These are phyloP conservation scores for Labeo catla DNA, from an alignment of 2,113 vertebrate genomes.

Conservation along the genomic window DNA sequence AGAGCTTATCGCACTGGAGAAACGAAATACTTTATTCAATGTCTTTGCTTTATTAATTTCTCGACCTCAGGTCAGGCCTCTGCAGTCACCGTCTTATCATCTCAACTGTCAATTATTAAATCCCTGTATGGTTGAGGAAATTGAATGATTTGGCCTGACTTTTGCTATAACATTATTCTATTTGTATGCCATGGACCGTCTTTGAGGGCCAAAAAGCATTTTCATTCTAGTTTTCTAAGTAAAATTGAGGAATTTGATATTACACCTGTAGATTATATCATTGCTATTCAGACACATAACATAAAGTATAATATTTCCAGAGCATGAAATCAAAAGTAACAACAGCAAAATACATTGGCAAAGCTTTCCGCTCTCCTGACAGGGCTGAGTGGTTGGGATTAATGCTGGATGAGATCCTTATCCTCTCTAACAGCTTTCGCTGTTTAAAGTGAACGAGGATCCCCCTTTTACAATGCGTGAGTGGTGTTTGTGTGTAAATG, in stretches of 20 bases:
- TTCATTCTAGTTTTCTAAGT: constrained; percentile 56
- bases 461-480: neutral
- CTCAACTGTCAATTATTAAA: constrained; percentile 58
- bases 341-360: neutral
- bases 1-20: constrained; percentile 50
- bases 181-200: constrained; percentile 40
- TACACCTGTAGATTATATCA: constrained; percentile 8
- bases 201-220: constrained; percentile 50
- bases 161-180: constrained; percentile 48
- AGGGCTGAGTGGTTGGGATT: constrained; percentile 17
- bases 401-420: constrained; percentile 24
- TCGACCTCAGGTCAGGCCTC: constrained; percentile 55
- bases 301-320: constrained; percentile 3
- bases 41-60: constrained; percentile 57
- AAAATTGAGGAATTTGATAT: constrained; percentile 17
- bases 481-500: neutral
- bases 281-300: constrained; percentile 1
- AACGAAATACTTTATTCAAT: constrained; percentile 52
- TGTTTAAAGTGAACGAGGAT: constrained; percentile 3
- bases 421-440: constrained; percentile 12
- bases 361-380: neutral
- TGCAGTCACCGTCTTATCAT: constrained; percentile 44
- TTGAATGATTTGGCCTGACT: constrained; percentile 49
- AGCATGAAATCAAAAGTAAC: constrained; percentile 8
- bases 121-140: constrained; percentile 50